Base-by-base conservation (phyloP, 2,888 invertebrate species). In the Zelleria hepariella region DNA sequence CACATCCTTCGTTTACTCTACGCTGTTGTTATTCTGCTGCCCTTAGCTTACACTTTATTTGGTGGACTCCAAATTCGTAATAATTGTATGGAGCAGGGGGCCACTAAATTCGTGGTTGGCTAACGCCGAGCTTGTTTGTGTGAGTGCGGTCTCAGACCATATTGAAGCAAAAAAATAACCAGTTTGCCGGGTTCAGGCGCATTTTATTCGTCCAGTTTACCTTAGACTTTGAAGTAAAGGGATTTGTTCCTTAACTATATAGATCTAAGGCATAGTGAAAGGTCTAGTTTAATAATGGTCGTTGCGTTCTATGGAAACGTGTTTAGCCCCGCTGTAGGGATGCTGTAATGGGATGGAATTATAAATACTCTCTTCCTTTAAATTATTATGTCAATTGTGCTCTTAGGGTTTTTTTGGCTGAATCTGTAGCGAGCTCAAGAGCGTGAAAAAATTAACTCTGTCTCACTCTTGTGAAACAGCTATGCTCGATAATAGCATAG, bases 151-250 rank as follows among this genome's bases (percentile, higher is more conserved):
- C 69, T 66, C 62, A 65, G 55, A 27, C 55, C 55, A 20, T 55
- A 24, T n/a, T 20, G 68, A 69, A 72, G 71, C 71, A 77, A 80
- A 82, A 82, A 83, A 71, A 75, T 74, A 75, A 82, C 80, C 71
- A 68, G 84, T 80, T 75, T 67, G 72, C 77, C 82, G 71, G 69
- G 77, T 68, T 73, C 72, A 69, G 73, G 53, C 24, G 54, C 26
- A 18, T 25, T 54, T 54, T 54, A 26, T 26, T 51, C 8, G 26
- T 25, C 54, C 24, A 26, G 18, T 25, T 2, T n/a, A 54, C 2
- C n/a, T 18, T n/a, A n/a, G 18, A 26, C n/a, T 5, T 10, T 1
- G 21, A 23, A 21, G 7, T 20, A 21, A 20, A 21, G 51, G 51
- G 21, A 21, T 42, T 10, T 51, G 10, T 5, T 10, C 20, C 51